Percentiles rank a stretch among this genome's conserved stretches.
phyloP scores from a whole-genome alignment of 53 echinoderm and acorn worm genomes.

The Patiria pectinifera region DNA sequence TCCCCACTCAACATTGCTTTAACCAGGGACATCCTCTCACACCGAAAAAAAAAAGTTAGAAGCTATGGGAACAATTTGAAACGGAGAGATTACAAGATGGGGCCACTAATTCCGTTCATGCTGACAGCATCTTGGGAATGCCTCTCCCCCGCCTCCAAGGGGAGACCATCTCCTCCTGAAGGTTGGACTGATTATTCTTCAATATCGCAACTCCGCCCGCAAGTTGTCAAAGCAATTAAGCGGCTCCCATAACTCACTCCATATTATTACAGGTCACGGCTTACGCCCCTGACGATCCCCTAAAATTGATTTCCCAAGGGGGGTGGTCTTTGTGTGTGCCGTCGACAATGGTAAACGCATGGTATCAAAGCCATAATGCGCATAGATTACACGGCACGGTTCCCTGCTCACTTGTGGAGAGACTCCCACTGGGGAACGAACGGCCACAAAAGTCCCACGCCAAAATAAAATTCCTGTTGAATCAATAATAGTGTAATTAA shows the following conservation, averaged over 20 bases:
- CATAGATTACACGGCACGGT: background rate
- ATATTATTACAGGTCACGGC: conserved; percentile 28
- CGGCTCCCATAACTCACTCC: conserved; percentile 33
- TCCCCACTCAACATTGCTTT: background rate
- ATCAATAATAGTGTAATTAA: conserved; percentile 52
- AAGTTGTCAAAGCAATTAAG: conserved; percentile 46
- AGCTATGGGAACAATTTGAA: background rate
- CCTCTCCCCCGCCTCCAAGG: background rate
- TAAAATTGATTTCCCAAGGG: conserved; percentile 35
- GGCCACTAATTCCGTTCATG: background rate
- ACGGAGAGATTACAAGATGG: background rate
- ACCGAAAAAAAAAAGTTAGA: background rate
- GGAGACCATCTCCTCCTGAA: conserved; percentile 6
- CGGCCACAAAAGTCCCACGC: background rate
- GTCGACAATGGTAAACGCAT: background rate
- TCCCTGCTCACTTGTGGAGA: background rate
- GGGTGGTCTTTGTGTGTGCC: background rate
- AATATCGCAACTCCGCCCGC: background rate
- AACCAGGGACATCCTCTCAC: background rate
- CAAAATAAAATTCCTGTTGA: conserved; percentile 11
- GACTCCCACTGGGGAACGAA: conserved; percentile 12
- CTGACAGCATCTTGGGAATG: conserved; percentile 17
- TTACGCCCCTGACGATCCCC: background rate
- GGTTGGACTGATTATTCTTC: conserved; percentile 2
- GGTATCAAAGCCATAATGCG: background rate